Percentiles rank a stretch among this genome's conserved stretches.
Evolutionary conservation across 2,888 invertebrate genomes (phyloP).

Genomic region (Druceiella hillmani): DNA sequence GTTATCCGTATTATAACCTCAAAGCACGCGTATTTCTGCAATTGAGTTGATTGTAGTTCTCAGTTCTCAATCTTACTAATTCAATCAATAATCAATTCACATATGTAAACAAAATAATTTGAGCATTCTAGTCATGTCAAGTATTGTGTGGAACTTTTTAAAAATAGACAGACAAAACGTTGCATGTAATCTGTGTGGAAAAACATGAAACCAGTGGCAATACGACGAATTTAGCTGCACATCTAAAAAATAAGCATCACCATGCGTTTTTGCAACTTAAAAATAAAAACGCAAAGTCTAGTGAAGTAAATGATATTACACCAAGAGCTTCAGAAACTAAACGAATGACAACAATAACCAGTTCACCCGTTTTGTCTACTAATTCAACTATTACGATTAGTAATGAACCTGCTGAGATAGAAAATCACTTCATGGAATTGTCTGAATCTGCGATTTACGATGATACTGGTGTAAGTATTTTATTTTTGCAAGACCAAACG

Average conservation of each 20-base stretch:
- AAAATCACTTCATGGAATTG: too few species aligned
- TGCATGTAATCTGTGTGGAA: conserved; percentile 13
- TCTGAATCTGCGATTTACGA: conserved; percentile 16
- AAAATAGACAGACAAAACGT: conserved; percentile 10
- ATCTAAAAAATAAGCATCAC: conserved; percentile 17
- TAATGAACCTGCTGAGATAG: conserved; percentile 10
- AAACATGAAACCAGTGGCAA: conserved; percentile 16
- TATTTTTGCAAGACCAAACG: conserved; percentile 12
- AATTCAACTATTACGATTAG: conserved; percentile 7
- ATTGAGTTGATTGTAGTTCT: neutral
- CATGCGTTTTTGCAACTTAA: conserved; percentile 16
- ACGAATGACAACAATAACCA: conserved; percentile 7
- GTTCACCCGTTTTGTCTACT: too few species aligned
- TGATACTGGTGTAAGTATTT: conserved; percentile 15
- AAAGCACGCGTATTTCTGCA: conserved; percentile 1
- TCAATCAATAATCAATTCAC: too few species aligned
- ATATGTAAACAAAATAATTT: neutral
- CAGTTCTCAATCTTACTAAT: too few species aligned
- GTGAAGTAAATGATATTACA: too few species aligned
- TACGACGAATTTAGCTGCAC: too few species aligned
- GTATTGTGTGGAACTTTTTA: conserved; percentile 14
- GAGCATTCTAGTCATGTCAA: conserved; percentile 2
- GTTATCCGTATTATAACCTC: neutral
- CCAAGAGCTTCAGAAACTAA: too few species aligned
- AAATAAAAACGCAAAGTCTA: conserved; percentile 12